A percentile compares a stretch with the other conserved stretches of the same genome.
phyloP scores from a whole-genome alignment of 2,888 invertebrate genomes.

The Xestia xanthographa region DNA sequence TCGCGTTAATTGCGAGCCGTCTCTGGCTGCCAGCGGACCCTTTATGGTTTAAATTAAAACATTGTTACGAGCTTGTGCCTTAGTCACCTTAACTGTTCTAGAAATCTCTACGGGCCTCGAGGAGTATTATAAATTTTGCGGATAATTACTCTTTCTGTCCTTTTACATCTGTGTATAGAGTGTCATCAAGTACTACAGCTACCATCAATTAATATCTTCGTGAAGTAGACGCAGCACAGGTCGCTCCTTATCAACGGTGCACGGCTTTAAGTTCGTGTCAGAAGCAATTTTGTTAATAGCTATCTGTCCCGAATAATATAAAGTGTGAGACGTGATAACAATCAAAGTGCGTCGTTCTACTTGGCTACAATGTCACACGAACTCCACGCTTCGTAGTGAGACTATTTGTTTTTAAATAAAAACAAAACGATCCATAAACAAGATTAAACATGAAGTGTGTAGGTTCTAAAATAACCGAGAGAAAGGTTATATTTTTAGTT shows the following conservation, averaged over 20 bases:
- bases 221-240: slow-evolving; percentile 19
- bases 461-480: slow-evolving; percentile 26
- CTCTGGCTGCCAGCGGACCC: slow-evolving; percentile 70
- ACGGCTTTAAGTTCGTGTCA: slow-evolving; percentile 51
- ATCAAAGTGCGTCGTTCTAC: slow-evolving; percentile 44
- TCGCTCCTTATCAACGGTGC: slow-evolving; percentile 48
- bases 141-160: slow-evolving; percentile 43
- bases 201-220: slow-evolving; percentile 41
- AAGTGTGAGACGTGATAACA: slow-evolving; percentile 54
- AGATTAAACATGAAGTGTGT: slow-evolving; percentile 16
- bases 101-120: slow-evolving; percentile 37
- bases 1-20: slow-evolving; percentile 78
- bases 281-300: slow-evolving; percentile 54
- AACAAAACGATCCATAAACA: slow-evolving; percentile 20
- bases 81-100: slow-evolving; percentile 51
- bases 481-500: slow-evolving; percentile 39
- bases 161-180: slow-evolving; percentile 30
- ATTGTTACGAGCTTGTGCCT: slow-evolving; percentile 69
- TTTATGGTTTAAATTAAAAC: slow-evolving; percentile 76
- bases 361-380: slow-evolving; percentile 39
- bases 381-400: neutral
- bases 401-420: slow-evolving; percentile 24
- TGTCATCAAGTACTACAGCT: slow-evolving; percentile 26
- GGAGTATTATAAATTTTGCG: slow-evolving; percentile 37
- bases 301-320: slow-evolving; percentile 49